phyloP scores from a whole-genome alignment of 2,113 vertebrate genomes.

The Motacilla alba region DNA sequence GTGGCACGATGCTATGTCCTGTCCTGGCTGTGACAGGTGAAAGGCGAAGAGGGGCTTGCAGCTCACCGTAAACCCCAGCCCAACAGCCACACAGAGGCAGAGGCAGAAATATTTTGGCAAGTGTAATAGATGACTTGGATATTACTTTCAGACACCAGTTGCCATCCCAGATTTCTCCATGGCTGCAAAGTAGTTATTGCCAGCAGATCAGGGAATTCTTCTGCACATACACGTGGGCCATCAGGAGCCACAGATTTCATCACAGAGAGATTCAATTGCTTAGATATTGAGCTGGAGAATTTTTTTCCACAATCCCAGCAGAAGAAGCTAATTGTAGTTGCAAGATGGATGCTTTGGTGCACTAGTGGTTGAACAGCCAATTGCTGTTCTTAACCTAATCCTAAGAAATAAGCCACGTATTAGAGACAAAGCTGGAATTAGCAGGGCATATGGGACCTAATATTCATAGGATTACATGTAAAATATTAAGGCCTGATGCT shows the following conservation, averaged over 20 bases:
- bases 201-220: not conserved
- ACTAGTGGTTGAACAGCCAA: not conserved
- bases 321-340: not conserved
- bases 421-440: slow-evolving; percentile 39
- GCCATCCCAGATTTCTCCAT: not conserved
- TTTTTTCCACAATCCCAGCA: not conserved
- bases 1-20: accelerated
- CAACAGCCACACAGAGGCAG: not conserved
- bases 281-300: not conserved
- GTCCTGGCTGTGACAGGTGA: accelerated
- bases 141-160: accelerated
- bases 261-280: not conserved
- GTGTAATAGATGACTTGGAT: not conserved
- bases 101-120: not conserved
- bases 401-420: not conserved
- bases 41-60: not conserved
- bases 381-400: slow-evolving; percentile 23
- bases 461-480: slow-evolving; percentile 18
- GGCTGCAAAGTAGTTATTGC: accelerated
- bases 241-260: not conserved
- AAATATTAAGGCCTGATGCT: slow-evolving; percentile 8
- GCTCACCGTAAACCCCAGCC: not conserved
- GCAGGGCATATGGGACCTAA: slow-evolving; percentile 25
- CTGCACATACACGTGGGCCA: accelerated
- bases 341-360: not conserved